A percentile compares a stretch with the other conserved stretches of the same genome.
Evolutionary conservation across 2,797 vertebrate species (phyloP).

Genomic region (Smutsia temminckii): DNA sequence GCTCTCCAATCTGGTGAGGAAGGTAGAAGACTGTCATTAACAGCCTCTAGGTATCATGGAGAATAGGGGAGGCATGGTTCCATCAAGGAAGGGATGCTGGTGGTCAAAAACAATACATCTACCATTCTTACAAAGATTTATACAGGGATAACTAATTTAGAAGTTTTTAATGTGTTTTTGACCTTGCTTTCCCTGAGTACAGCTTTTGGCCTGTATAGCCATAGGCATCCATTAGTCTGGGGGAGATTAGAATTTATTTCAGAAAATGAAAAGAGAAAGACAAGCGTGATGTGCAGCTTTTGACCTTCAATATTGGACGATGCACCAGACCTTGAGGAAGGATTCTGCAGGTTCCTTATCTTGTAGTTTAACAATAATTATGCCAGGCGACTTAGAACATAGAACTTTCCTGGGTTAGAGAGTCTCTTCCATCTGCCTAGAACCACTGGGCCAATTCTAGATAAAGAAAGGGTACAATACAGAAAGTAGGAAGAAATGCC

Average conservation of each 20-base stretch:
- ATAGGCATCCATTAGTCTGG: background rate
- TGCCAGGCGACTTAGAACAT: background rate
- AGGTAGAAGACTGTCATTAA: background rate
- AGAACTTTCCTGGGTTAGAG: background rate
- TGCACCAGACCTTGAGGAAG: background rate
- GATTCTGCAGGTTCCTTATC: background rate
- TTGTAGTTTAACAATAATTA: background rate
- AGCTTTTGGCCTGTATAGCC: background rate
- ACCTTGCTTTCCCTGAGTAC: background rate
- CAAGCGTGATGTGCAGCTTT: background rate
- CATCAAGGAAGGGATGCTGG: background rate
- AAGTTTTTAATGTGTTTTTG: background rate
- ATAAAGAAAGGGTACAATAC: background rate
- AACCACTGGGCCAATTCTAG: background rate
- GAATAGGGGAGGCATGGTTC: background rate
- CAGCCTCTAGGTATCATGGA: background rate
- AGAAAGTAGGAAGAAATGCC: background rate
- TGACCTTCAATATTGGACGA: background rate
- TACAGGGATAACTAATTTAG: background rate
- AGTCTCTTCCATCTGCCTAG: background rate
- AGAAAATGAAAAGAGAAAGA: background rate
- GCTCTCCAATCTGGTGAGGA: fast-evolving
- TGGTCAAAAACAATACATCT: background rate
- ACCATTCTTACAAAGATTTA: background rate
- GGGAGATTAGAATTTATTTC: background rate